phyloP scores from a whole-genome alignment of 53 echinoderm and acorn worm genomes.

The Crossaster papposus region DNA sequence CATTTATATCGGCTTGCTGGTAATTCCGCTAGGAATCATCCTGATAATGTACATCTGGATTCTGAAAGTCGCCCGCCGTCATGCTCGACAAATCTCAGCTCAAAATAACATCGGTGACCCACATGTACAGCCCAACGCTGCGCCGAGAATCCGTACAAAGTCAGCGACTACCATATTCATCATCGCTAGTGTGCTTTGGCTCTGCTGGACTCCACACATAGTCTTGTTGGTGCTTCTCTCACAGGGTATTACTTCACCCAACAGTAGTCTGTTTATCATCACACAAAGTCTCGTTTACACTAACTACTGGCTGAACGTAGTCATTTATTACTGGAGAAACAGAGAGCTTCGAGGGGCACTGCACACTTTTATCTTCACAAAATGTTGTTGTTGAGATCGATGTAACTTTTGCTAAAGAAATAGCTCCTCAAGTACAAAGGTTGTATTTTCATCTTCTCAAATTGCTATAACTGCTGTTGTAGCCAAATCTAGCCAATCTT shows the following conservation, averaged over 20 bases:
- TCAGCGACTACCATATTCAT: not conserved
- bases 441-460: no score
- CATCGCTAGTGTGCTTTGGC: not conserved
- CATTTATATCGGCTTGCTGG: not conserved
- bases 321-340: constrained; percentile 37
- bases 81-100: not conserved
- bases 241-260: not conserved
- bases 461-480: no score
- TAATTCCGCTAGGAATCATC: not conserved
- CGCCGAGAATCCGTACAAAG: not conserved
- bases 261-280: not conserved
- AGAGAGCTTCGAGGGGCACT: constrained; percentile 14
- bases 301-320: constrained; percentile 20
- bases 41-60: not conserved
- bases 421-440: no score
- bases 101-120: not conserved
- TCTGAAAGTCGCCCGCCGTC: constrained; percentile 10
- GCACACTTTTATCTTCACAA: not conserved
- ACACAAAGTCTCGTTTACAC: not conserved
- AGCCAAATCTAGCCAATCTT: no score
- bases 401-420: no score
- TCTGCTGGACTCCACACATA: not conserved
- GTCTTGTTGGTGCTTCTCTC: not conserved
- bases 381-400: no score
- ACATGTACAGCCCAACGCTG: not conserved